Evolutionary conservation across 2,888 invertebrate genomes (phyloP).

Genomic region (Ectobius pallidus): DNA sequence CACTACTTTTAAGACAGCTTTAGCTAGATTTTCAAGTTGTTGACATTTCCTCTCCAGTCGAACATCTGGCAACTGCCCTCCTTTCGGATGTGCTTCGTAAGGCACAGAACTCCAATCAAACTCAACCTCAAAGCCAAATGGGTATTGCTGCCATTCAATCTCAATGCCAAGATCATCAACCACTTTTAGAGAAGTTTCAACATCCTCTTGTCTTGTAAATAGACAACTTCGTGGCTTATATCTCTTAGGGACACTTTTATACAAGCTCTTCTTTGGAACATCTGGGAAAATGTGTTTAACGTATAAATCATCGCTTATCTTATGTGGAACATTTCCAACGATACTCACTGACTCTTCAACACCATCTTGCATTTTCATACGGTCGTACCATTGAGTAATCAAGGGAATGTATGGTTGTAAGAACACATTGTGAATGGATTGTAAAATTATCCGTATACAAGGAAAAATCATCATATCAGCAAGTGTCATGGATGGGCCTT

Average conservation of each 20-base stretch:
- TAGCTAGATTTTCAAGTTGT: constrained; percentile 83
- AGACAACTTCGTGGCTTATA: constrained; percentile 74
- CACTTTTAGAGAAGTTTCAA: constrained; percentile 66
- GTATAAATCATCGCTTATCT: constrained; percentile 38
- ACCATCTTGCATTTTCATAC: constrained; percentile 48
- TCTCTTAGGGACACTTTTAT: constrained; percentile 78
- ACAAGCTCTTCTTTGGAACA: constrained; percentile 69
- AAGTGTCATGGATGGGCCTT: constrained; percentile 81
- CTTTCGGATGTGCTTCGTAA: constrained; percentile 73
- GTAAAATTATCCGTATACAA: constrained; percentile 67
- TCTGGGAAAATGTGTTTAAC: constrained; percentile 54
- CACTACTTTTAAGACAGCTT: constrained; percentile 75
- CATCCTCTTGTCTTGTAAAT: constrained; percentile 78
- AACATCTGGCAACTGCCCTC: constrained; percentile 77
- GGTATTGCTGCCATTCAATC: constrained; percentile 42
- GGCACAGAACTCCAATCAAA: constrained; percentile 78
- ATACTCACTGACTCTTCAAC: constrained; percentile 46
- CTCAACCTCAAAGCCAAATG: constrained; percentile 54
- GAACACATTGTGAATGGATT: constrained; percentile 53
- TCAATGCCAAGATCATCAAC: constrained; percentile 46
- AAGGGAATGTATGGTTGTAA: constrained; percentile 63
- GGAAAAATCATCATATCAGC: constrained; percentile 83
- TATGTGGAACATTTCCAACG: constrained; percentile 33
- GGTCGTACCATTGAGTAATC: constrained; percentile 67
- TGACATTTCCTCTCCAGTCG: constrained; percentile 80